Base-by-base conservation (phyloP, 2,888 invertebrate genomes). In the Acronicta psi region DNA sequence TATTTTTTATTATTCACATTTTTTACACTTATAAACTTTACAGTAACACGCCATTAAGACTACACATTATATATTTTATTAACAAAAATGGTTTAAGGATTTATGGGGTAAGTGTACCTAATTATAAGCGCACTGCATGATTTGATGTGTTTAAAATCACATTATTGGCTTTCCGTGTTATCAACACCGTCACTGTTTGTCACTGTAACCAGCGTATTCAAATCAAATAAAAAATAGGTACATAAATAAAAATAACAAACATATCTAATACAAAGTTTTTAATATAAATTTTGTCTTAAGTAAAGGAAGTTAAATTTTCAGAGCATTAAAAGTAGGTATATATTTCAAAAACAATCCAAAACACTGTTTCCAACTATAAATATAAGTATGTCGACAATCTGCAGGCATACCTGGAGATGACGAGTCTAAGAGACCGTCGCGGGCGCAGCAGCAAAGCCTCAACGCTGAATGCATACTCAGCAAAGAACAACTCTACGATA, bases 401-500 rank as follows among this genome's bases (percentile, higher is more conserved):
- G 16, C 82, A 94, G 94, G 94, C 87, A 95, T 96, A 78, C 94
- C 95, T 59, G 97, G 98, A 29, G 98, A 98, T 82, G 98, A 98
- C 80, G 98, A 98, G 80, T 95, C 96, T 13, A 98, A 98, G 90
- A 94, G 98, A 84, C 98, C 98, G 50, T 96, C 97, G 34, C 95
- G 98, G 75, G 97, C 98, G 92, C 98, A 98, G 90, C 97, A 97
- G 88, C 98, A 98, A 92, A 97, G 96, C 69, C 95, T 97, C 82
- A 99, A 97, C 93, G 98, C 98, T 49, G 99, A 99, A 91, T 95
- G 98, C 78, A 98, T 99, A 85, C 95, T 99, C 76, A 98, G 99
- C 80, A 99, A 99, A 94, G 99, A 99, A 87, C 99, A 99, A 89
- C 96, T 99, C 11, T 99, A 99, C 93, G 99, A 99, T 91, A 99